Evolutionary conservation across 2,797 vertebrate genomes (phyloP), one percentile per base, ranked within the genome.

Genomic region (Prunella strophiata): DNA sequence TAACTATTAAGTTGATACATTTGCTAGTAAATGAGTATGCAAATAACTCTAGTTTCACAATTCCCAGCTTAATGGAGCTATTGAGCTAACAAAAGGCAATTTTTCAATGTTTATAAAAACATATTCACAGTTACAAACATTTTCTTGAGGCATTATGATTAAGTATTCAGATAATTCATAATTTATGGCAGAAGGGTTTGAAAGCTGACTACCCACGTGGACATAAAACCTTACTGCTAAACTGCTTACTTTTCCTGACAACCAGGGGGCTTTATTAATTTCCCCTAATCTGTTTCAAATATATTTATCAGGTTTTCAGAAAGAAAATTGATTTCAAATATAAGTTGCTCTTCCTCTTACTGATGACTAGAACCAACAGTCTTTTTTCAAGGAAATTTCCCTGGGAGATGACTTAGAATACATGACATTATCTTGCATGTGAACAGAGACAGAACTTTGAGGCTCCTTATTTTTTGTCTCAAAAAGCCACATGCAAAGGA

Each of bases 1-100:
- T 81, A 93, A 82, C 89, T 93, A 85, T 94, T 95, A 95, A 93
- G 81, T 54, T 71, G 91, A 96, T 91, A 55, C 30, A 93, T 95
- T 96, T 94, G 68, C 66, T 96, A 95, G 82, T 52, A 96, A 97
- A 97, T 73, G 88, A 65, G 51, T 94, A 96, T 83, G 50, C 55
- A 92, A 90, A 72, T 82, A 93, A 45, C 48, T 76, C 36, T 43
- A 80, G 40, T 67, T 52, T 78, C 32, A 51, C 48, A 94, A 43
- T 77, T 57, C 34, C 51, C 76, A 57, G 8, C 66, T 95, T 84
- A 85, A 93, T 67, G 63, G 85, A 88, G 80, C 23, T 86, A 65
- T 47, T 76, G 74, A 93, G n/a, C 50, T 86, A 76, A 92, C 75
- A 92, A 93, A 95, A 91, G 63, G 50, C 30, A 94, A 78, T 85